Percentiles rank a stretch among this genome's conserved stretches.
phyloP scores from a whole-genome alignment of 1,140 invertebrate species.

The Tetraneura akinire region DNA sequence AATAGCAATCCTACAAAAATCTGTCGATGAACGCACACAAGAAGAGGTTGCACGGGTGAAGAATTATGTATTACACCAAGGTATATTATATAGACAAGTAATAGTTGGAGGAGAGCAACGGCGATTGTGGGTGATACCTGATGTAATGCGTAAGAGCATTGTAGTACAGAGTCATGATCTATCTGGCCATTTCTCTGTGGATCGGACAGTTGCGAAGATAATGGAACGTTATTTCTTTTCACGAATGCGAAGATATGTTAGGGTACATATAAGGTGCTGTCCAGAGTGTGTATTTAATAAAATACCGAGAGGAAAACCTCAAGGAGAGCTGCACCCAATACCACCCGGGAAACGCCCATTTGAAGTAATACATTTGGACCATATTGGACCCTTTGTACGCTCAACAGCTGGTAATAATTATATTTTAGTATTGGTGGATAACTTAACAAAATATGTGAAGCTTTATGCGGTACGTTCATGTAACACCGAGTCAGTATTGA shows the following conservation, averaged over 20 bases:
- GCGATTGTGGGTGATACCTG: slow-evolving; percentile 29
- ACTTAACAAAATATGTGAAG: slow-evolving; percentile 12
- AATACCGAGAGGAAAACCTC: background rate
- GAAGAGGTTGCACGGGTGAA: background rate
- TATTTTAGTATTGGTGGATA: background rate
- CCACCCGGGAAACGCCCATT: background rate
- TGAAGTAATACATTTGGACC: background rate
- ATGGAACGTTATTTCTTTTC: background rate
- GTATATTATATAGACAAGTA: background rate
- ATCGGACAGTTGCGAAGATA: background rate
- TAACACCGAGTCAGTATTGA: background rate
- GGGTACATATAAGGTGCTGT: slow-evolving; percentile 53
- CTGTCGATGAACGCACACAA: background rate
- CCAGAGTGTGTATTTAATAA: background rate
- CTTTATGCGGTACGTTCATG: background rate
- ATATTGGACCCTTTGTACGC: slow-evolving; percentile 8
- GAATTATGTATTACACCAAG: slow-evolving; percentile 3
- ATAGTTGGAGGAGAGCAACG: background rate
- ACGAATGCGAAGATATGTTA: slow-evolving; percentile 4
- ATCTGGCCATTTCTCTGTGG: slow-evolving; percentile 19
- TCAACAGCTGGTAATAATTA: background rate
- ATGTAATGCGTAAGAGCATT: slow-evolving; percentile 33
- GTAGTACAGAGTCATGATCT: slow-evolving; percentile 3
- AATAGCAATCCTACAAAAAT: background rate
- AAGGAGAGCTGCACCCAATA: slow-evolving; percentile 32